Evolutionary conservation across 2,113 vertebrate genomes (phyloP).

Genomic region (Pygoscelis adeliae): DNA sequence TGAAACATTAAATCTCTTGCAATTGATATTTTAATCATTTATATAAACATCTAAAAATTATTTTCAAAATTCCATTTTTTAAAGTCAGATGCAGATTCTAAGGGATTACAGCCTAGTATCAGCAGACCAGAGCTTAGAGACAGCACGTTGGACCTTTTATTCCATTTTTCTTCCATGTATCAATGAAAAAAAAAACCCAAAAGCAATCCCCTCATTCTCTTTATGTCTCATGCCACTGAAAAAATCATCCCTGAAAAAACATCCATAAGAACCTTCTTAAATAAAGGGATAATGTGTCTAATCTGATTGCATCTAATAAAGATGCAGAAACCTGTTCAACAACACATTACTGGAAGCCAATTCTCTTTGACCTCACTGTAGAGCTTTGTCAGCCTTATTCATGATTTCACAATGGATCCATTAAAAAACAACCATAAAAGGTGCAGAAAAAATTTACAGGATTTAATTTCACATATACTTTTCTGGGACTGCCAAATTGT

Average conservation of each 20-base stretch:
- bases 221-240: not conserved
- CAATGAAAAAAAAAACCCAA: not conserved
- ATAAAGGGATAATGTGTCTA: not conserved
- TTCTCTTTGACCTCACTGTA: not conserved
- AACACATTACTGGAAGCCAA: not conserved
- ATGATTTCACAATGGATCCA: not conserved
- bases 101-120: not conserved
- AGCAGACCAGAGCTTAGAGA: not conserved
- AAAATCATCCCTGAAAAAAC: not conserved
- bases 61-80: not conserved
- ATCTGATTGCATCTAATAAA: not conserved
- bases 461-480: constrained; percentile 13
- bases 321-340: not conserved
- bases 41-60: not conserved
- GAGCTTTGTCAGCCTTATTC: not conserved
- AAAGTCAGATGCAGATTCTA: not conserved
- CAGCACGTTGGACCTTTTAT: accelerated
- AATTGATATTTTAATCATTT: not conserved
- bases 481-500: not conserved
- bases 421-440: not conserved
- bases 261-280: not conserved
- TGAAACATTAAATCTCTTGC: not conserved
- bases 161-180: not conserved
- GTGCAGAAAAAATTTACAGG: not conserved
- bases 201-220: not conserved